Conservation (phyloP, 2,888 invertebrate species). For the Buathra laborator region DNA sequence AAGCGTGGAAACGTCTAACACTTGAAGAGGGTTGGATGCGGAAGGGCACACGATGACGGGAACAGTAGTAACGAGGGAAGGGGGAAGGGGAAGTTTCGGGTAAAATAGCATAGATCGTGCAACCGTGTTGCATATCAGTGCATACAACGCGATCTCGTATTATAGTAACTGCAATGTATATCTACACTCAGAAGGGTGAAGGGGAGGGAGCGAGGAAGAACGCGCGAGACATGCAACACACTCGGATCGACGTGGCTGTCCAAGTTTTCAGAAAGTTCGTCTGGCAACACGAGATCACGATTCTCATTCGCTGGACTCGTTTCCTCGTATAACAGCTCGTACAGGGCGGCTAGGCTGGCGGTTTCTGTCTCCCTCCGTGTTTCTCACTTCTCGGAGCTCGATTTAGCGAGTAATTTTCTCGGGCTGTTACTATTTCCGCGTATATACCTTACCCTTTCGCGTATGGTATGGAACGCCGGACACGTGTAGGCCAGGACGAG, state of each 20-base stretch:
- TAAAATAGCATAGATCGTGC: conserved; percentile 13
- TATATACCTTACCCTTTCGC: not conserved
- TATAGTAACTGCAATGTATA: conserved; percentile 15
- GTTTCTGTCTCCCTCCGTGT: conserved; percentile 33
- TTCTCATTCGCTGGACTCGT: conserved; percentile 29
- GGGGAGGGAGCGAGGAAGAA: not conserved
- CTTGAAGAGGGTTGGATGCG: not conserved
- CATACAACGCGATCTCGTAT: not conserved
- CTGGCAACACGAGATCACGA: conserved; percentile 58
- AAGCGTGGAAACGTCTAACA: too few relatives aligned
- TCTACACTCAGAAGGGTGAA: conserved; percentile 4
- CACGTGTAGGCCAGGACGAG: conserved; percentile 2
- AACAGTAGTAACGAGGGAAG: not conserved
- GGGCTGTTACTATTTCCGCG: conserved; percentile 46
- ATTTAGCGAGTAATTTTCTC: conserved; percentile 55
- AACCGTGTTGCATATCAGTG: not conserved
- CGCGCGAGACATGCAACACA: conserved; percentile 59
- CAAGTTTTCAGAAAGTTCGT: conserved; percentile 62
- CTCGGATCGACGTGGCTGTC: conserved; percentile 55
- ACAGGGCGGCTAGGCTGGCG: conserved; percentile 47
- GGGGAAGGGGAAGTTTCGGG: not conserved
- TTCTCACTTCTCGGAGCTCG: conserved; percentile 44
- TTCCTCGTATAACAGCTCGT: conserved; percentile 52
- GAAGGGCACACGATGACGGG: not conserved
- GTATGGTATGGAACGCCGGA: not conserved